phyloP scores from a whole-genome alignment of 2,888 invertebrate genomes.

The Sinotaia quadrata region DNA sequence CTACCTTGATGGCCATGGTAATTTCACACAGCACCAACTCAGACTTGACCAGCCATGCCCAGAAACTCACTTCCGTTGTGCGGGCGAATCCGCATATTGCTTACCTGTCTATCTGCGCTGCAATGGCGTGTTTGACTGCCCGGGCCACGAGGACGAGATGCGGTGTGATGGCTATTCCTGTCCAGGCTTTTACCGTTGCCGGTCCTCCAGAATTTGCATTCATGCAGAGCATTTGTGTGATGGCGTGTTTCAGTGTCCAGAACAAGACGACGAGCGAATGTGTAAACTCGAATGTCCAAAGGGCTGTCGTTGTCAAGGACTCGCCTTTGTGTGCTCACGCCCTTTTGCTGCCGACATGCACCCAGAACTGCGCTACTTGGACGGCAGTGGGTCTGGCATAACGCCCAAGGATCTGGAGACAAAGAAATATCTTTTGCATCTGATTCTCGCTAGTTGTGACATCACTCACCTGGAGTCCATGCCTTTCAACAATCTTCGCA shows the following conservation, averaged over 20 bases:
- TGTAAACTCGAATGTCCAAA: conserved; percentile 20
- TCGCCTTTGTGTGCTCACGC: conserved; percentile 9
- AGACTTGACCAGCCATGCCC: conserved; percentile 14
- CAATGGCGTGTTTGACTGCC: conserved; percentile 31
- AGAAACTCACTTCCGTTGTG: conserved; percentile 26
- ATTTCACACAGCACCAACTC: conserved; percentile 15
- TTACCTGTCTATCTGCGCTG: conserved; percentile 37
- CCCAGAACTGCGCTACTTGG: conserved; percentile 14
- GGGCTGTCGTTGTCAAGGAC: conserved; percentile 20
- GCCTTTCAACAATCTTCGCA: conserved; percentile 11
- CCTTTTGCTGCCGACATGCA: not conserved
- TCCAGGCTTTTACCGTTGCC: conserved; percentile 29
- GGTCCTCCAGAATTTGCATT: conserved; percentile 26
- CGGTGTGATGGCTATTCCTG: conserved; percentile 25
- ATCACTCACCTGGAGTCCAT: not conserved
- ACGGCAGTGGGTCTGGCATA: conserved; percentile 2
- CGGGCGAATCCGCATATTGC: conserved; percentile 28
- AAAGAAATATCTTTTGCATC: conserved; percentile 14
- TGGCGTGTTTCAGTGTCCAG: conserved; percentile 33
- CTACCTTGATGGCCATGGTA: conserved; percentile 34
- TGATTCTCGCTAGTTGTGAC: not conserved
- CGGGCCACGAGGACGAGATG: conserved; percentile 31
- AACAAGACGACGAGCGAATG: conserved; percentile 34
- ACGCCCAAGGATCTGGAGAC: not conserved
- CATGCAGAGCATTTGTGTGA: conserved; percentile 32